Percentiles rank a stretch among this genome's conserved stretches.
Conservation (phyloP, 2,888 invertebrate genomes). For the Chloroclystis v-ata region DNA sequence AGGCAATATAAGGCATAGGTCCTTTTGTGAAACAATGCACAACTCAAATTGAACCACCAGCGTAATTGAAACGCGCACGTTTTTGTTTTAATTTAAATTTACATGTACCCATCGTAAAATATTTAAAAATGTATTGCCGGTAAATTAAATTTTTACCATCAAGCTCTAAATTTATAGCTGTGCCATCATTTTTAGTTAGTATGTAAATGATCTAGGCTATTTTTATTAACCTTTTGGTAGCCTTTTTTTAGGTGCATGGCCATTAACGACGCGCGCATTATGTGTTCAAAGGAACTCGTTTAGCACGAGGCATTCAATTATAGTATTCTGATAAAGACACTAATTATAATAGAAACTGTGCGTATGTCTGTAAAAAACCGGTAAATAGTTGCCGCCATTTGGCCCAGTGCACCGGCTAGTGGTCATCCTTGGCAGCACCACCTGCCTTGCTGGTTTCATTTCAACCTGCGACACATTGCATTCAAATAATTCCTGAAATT, state of each 20-base stretch:
- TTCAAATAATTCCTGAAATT: slow-evolving; percentile 61
- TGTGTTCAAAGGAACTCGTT: slow-evolving; percentile 46
- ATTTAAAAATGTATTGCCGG: slow-evolving; percentile 8
- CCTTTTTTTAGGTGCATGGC: slow-evolving; percentile 3
- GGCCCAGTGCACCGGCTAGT: slow-evolving; percentile 57
- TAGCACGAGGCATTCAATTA: slow-evolving; percentile 52
- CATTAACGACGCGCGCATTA: slow-evolving; percentile 28
- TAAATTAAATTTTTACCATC: slow-evolving; percentile 16
- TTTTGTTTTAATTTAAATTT: slow-evolving; percentile 17
- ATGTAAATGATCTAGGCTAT: not conserved
- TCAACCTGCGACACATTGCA: slow-evolving; percentile 67
- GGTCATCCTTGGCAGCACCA: slow-evolving; percentile 69
- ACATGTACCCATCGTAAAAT: slow-evolving; percentile 2
- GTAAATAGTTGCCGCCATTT: slow-evolving; percentile 56
- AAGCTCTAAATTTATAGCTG: slow-evolving; percentile 1
- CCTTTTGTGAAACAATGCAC: slow-evolving; percentile 8
- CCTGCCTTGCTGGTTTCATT: slow-evolving; percentile 69
- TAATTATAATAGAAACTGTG: slow-evolving; percentile 63
- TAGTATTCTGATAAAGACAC: slow-evolving; percentile 60
- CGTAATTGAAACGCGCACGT: slow-evolving; percentile 15
- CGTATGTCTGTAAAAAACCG: slow-evolving; percentile 53
- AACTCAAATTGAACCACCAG: slow-evolving; percentile 3
- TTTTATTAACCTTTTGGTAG: not conserved
- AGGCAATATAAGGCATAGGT: slow-evolving; percentile 10
- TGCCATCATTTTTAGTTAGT: not conserved